Conservation (phyloP, 2,888 invertebrate genomes). For the Oligia strigilis region DNA sequence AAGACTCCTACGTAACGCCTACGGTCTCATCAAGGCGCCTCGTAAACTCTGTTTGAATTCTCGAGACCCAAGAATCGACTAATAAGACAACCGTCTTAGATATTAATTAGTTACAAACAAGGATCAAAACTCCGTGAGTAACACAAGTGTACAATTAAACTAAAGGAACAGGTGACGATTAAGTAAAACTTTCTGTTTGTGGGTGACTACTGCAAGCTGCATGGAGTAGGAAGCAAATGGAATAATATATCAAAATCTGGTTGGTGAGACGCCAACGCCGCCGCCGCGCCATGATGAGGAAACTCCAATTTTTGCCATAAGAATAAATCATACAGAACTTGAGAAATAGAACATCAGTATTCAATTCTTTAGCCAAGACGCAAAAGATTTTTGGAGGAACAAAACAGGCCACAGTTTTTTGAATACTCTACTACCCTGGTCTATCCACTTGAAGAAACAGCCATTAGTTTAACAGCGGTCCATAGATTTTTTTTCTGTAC, state of each 20-base stretch:
- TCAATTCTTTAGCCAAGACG: not conserved
- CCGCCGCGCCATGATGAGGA: no score
- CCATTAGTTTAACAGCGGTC: no score
- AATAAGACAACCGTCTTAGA: conserved; percentile 45
- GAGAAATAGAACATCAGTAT: not conserved
- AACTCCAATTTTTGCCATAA: not conserved
- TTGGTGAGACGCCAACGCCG: no score
- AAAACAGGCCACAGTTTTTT: not conserved
- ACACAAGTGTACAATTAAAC: conserved; percentile 68
- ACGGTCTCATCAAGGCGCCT: conserved; percentile 42
- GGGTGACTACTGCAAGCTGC: conserved; percentile 58
- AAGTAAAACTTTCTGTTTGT: conserved; percentile 74
- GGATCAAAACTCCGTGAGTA: conserved; percentile 59
- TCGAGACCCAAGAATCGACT: conserved; percentile 37
- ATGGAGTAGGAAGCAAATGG: conserved; percentile 35
- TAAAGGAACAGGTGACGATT: conserved; percentile 75
- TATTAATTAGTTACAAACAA: conserved; percentile 54
- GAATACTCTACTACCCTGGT: no score
- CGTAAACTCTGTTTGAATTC: conserved; percentile 46
- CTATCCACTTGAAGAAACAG: no score
- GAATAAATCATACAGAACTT: not conserved
- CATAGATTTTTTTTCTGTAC: no score
- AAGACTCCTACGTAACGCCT: conserved; percentile 49
- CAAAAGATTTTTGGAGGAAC: not conserved
- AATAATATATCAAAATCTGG: not conserved